Evolutionary conservation across 2,797 vertebrate species (phyloP), one percentile per base, ranked within the genome.

Genomic region (Lateolabrax maculatus): DNA sequence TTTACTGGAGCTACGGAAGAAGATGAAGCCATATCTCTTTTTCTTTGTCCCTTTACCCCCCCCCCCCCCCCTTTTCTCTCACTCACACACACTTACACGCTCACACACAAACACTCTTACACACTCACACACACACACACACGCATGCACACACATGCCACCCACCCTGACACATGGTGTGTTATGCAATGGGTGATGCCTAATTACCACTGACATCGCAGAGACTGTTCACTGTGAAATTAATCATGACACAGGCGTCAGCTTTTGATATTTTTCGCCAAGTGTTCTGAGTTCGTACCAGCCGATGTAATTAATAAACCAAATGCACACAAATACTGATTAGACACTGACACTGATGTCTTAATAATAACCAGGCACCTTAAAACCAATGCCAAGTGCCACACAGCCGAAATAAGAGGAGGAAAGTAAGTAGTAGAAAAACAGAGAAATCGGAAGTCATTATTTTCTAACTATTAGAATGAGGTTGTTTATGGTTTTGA

Each of bases 121-220:
- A 34, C 72, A 58, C 72, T 0, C 68, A 2, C 55, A 43, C 57
- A 53, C 74, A 63, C 67, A 53, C 70, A 57, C 72, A 64, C 80
- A 70, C 52, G 25, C 81, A 74, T 43, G 25, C 78, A 88, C 80
- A 87, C 84, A 89, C 89, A 80, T n/a, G 81, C 94, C 93, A 93
- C 93, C 94, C 92, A 94, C 91, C 93, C 93, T 85, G 90, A 94
- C 94, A 95, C 92, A 94, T 95, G 95, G 94, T 92, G 92, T 93
- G 93, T 96, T 96, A 96, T 94, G 94, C 93, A 96, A 95, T 90
- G 90, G 94, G 92, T 94, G 94, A 94, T 94, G 93, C 93, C 92
- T 95, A 95, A 95, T 95, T 95, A 95, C 94, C 94, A 95, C 92
- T 94, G 95, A 95, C 95, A 96, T 94, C 93, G 93, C 92, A 44